Base-by-base conservation (phyloP, 2,888 invertebrate genomes). In the Alloscopus bannaensis region DNA sequence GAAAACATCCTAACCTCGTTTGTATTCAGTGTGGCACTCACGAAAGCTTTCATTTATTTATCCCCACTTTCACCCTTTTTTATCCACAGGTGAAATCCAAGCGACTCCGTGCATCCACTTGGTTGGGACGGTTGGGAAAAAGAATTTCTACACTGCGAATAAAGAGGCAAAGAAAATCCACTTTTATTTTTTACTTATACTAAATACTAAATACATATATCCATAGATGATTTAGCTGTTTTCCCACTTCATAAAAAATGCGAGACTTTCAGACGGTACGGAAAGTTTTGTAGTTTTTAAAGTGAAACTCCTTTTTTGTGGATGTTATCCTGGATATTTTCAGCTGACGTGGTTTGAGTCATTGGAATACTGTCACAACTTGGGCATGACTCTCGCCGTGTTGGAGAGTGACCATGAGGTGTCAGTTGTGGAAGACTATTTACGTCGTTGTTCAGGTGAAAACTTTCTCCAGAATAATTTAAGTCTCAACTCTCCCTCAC, bases 281-380 rank as follows among this genome's bases (percentile, higher is more conserved):
- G 13, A 36, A 36, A 36, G 36, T 36, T 6, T 36, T 8, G 6
- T 36, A 36, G 6, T 6, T 13, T 8, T 13, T 36, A 47, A 47
- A 47, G 47, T 52, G 20, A 52, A 22, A 47, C 47, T 55, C 2
- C 1, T 24, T 2, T 26, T 26, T 3, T 26, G 24, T 26, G 55
- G 47, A 31, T 18, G 0, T 29, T 0, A 20, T 11, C n/a, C 29
- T n/a, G n/a, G n/a, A n/a, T n/a, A n/a, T 36, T 68, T 62, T 28
- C n/a, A 82, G 82, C 36, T 76, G 3, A 82, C 70, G 11, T 82
- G 80, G 80, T 82, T 82, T 62, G 80, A 72, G 16, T 71, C 82
- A 3, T 50, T 82, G 57, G 81, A 82, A 50, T 82, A 79, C 42
- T 82, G 81, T 20, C 81, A 82, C 60, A 71, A 57, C 13, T 31